Evolutionary conservation across 1,140 invertebrate species (phyloP).

Genomic region (Anthonomus grandis): DNA sequence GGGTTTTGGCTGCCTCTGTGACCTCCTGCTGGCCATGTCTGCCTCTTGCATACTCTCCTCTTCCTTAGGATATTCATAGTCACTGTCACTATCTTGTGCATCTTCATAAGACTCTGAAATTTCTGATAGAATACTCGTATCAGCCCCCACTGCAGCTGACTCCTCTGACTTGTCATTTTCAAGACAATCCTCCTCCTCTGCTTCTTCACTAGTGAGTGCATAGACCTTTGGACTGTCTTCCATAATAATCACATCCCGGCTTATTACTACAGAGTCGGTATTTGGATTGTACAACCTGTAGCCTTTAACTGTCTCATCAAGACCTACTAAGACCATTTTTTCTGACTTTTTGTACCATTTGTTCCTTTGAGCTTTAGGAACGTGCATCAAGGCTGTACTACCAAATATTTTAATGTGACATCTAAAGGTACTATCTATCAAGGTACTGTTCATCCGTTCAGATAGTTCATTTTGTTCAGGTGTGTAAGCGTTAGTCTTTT

Average conservation of each 20-base stretch:
- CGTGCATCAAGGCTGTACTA: slow-evolving; percentile 42
- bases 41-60: not conserved
- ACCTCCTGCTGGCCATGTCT: slow-evolving; percentile 10
- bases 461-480: slow-evolving; percentile 47
- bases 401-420: slow-evolving; percentile 40
- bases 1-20: slow-evolving; percentile 21
- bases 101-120: not conserved
- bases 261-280: slow-evolving; percentile 33
- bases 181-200: not conserved
- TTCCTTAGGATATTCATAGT: not conserved
- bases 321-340: slow-evolving; percentile 35
- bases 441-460: slow-evolving; percentile 48
- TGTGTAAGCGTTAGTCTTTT: slow-evolving; percentile 40
- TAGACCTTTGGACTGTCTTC: slow-evolving; percentile 19
- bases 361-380: slow-evolving; percentile 33
- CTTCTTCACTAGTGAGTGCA: not conserved
- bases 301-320: slow-evolving; percentile 25
- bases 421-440: slow-evolving; percentile 44
- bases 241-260: slow-evolving; percentile 41
- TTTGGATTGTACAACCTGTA: slow-evolving; percentile 34
- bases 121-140: not conserved
- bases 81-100: not conserved
- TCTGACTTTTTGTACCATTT: slow-evolving; percentile 37
- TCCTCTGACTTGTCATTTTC: not conserved
- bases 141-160: no score